Evolutionary conservation across 2,113 vertebrate species (phyloP).

Genomic region (Rafetus swinhoei): DNA sequence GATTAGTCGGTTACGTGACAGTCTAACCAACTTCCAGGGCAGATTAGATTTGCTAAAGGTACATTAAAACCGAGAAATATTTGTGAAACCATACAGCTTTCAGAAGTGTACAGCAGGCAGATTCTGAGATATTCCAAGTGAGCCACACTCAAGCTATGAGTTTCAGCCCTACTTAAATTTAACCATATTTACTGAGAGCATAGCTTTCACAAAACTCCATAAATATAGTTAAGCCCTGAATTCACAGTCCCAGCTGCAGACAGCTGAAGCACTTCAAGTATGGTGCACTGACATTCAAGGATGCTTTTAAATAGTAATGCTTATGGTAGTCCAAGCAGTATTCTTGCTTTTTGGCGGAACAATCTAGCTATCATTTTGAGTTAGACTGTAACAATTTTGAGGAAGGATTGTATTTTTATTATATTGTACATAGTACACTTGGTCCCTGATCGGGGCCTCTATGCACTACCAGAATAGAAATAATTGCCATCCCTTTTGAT

Average conservation of each 20-base stretch:
- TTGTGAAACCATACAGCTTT: constrained; percentile 38
- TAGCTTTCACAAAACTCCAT: background rate
- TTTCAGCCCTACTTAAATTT: constrained; percentile 13
- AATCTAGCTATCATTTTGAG: background rate
- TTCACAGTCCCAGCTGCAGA: background rate
- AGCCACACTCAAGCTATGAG: background rate
- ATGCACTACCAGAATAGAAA: background rate
- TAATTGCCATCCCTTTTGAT: background rate
- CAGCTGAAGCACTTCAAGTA: background rate
- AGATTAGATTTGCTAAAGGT: background rate
- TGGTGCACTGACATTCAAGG: background rate
- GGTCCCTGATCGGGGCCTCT: background rate
- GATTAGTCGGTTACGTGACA: background rate
- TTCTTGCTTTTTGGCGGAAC: background rate
- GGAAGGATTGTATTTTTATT: background rate
- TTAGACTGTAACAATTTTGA: background rate
- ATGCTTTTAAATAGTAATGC: background rate
- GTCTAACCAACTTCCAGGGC: background rate
- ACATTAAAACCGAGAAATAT: background rate
- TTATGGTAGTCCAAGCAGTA: background rate
- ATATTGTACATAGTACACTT: background rate
- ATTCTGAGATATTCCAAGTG: constrained; percentile 29
- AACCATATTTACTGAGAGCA: background rate
- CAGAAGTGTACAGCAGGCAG: background rate
- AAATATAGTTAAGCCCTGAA: background rate